Base-by-base conservation (phyloP, 2,888 invertebrate species). In the Lepidochrysops patricia region DNA sequence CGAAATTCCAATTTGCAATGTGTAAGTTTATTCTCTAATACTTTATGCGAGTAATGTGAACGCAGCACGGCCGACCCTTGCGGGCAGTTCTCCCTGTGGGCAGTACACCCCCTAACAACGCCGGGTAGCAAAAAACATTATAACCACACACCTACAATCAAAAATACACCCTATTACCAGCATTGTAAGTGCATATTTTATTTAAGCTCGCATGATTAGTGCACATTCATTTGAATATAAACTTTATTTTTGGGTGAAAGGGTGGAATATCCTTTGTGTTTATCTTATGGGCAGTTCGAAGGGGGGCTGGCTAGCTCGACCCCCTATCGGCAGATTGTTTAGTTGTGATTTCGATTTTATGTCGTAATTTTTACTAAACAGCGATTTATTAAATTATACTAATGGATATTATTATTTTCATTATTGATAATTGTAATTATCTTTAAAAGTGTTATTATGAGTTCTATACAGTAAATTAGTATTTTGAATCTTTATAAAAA, bases 51-150 rank as follows among this genome's bases (percentile, higher is more conserved):
- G 43, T 23, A 19, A 1, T 43, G 43, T 13, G 23, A 43, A 2
- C 43, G 43, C 19, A 43, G 43, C 43, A 43, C 23, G 4, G 23
- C 43, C 43, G 43, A 43, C 72, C 88, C 86, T 83, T 88, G 84
- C 86, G 89, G 88, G 74, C 88, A 85, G 85, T 85, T 74, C 84
- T 76, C 86, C 87, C 86, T 76, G 80, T 87, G 87, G 87, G 87
- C 88, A 89, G 87, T 84, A 75, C 86, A 81, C 86, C 89, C 85
- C 79, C 79, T 74, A 79, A 77, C 77, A 77, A 76, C 78, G 73
- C 70, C 65, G 66, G 66, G 68, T 68, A 74, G 70, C 77, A 78
- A 81, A 85, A 80, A 85, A 84, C 83, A 81, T 75, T 73, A 69
- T 74, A 84, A 76, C 76, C 67, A 64, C 75, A 73, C 43, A 29